Evolutionary conservation across 2,888 invertebrate species (phyloP), one percentile per base, ranked within the genome.

Genomic region (Yponomeuta plumbellus): DNA sequence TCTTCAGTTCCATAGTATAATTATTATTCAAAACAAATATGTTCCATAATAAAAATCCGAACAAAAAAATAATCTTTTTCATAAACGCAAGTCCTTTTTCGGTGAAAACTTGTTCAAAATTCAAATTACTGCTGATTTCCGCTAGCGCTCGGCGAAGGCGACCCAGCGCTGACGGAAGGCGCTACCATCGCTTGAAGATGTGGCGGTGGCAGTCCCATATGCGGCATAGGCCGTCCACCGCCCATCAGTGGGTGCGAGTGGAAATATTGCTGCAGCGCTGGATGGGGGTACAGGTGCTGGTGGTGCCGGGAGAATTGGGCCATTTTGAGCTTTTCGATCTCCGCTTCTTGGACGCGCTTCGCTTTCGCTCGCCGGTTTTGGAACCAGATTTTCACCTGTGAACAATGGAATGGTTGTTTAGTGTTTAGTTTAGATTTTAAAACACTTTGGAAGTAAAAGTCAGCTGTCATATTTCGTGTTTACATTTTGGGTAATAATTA

Each of bases 291-390:
- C 74, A 88, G 20, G 5, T 39, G 39, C 39, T 17, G 56, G 40
- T 65, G 22, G 78, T 93, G 93, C 64, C 93, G 92, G 64, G 92
- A 87, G 73, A 94, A 90, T 74, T 93, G 93, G 78, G 92, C 92
- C 96, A 96, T 96, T 90, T 98, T 96, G 80, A 98, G 92, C 89
- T 98, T 98, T 88, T 99, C 99, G 68, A 98, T 94, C 92, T 99
- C 99, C 69, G 99, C 98, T 87, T 99, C 99, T 86, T 98, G 98
- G 23, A 99, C 94, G 34, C 99, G 94, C 92, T 99, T 99, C 81
- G 97, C 97, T 89, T 99, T 99, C 72, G 99, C 99, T 63, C 97
- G 93, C n/a, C 97, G 93, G 83, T 97, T 97, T 93, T 97, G 97
- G 86, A 97, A 97, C 97, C 97, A 97, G 79, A 97, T 97, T 92